These are phyloP conservation scores for Bambusicola thoracicus DNA, from an alignment of 2,113 vertebrate species.

Conservation along the genomic window DNA sequence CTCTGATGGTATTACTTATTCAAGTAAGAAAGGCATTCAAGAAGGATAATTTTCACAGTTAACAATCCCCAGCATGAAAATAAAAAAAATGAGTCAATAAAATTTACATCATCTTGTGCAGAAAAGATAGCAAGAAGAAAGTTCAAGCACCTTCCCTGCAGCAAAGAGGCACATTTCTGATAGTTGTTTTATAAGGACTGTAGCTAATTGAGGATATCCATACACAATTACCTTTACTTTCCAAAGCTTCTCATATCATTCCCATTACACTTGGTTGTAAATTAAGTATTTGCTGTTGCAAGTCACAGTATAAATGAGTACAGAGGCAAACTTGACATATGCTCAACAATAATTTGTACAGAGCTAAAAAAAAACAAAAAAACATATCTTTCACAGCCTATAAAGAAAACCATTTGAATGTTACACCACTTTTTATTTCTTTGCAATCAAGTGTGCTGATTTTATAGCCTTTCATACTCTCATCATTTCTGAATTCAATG, in stretches of 20 bases:
- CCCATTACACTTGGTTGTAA: background rate
- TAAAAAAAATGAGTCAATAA: conserved; percentile 17
- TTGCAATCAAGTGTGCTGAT: background rate
- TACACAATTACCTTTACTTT: background rate
- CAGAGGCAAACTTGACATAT: background rate
- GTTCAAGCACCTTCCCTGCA: background rate
- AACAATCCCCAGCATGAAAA: background rate
- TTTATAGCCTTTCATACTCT: background rate
- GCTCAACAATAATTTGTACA: background rate
- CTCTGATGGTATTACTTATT: conserved; percentile 2
- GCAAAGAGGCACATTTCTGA: background rate
- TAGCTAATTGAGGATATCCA: background rate
- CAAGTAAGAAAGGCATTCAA: background rate
- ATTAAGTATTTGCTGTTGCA: background rate
- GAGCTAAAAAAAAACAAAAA: background rate
- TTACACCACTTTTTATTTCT: background rate
- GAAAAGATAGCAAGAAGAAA: background rate
- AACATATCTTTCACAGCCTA: background rate
- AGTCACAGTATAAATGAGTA: background rate
- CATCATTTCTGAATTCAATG: background rate
- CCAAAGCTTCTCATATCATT: background rate
- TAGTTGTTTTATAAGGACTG: background rate
- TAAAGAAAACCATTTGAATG: background rate
- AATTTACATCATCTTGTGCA: background rate
- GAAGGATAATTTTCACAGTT: conserved; percentile 7